A percentile compares a stretch with the other conserved stretches of the same genome.
phyloP scores from a whole-genome alignment of 2,797 vertebrate genomes.

The Sciaenops ocellatus region DNA sequence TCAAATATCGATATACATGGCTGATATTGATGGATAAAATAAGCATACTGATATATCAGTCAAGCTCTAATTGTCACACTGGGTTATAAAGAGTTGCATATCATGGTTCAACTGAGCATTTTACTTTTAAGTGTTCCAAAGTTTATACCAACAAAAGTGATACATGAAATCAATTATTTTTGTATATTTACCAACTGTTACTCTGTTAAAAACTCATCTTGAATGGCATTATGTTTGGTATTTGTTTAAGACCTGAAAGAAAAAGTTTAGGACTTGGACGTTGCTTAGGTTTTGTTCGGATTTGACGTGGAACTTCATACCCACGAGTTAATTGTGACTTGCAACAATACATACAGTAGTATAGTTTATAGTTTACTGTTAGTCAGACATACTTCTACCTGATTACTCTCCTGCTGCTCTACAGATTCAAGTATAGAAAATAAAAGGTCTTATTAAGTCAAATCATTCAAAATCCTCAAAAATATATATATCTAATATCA shows the following conservation, averaged over 20 bases:
- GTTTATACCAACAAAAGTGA: not conserved
- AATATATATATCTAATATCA: too few relatives aligned
- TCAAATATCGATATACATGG: too few relatives aligned
- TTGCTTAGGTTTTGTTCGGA: not conserved
- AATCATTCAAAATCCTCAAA: not conserved
- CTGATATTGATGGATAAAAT: too few relatives aligned
- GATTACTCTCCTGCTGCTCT: not conserved
- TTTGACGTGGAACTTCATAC: not conserved
- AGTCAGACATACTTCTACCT: not conserved
- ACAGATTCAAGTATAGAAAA: not conserved
- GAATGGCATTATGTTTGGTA: too few relatives aligned
- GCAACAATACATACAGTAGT: not conserved
- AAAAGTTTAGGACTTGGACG: not conserved
- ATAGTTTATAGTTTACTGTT: not conserved
- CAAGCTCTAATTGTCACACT: not conserved
- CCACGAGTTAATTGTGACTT: not conserved
- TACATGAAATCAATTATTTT: not conserved
- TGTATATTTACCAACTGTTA: not conserved
- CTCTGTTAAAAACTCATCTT: not conserved
- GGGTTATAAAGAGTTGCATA: not conserved
- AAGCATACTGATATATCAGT: too few relatives aligned
- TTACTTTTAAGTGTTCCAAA: not conserved
- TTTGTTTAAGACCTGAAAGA: not conserved
- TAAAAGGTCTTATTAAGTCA: not conserved
- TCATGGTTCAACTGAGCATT: not conserved